Evolutionary conservation across 2,113 vertebrate genomes (phyloP), one percentile per base, ranked within the genome.

Genomic region (Balaeniceps rex): DNA sequence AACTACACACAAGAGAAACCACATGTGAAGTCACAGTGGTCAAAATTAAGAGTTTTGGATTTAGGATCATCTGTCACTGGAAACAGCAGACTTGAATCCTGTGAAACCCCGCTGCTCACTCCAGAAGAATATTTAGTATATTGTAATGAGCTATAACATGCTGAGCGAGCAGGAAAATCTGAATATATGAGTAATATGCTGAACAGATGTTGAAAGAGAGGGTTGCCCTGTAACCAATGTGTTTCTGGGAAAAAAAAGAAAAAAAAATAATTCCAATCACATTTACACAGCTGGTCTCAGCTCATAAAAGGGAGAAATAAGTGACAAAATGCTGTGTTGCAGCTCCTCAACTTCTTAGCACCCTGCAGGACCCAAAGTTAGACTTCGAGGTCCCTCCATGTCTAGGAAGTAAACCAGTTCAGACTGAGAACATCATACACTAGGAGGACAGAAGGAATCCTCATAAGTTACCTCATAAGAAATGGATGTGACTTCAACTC

Each of bases 111-210:
- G 6, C n/a, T 2, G 2, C n/a, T 89, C 26, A 52, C 31, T 89
- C 13, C 36, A 89, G 54, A 77, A 65, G 29, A 95, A 71, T 60
- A 64, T 89, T 93, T 84, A 79, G 9, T 72, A 52, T 46, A 69
- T 36, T 76, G 4, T 82, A 87, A 95, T 80, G 52, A 91, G 61
- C 21, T 89, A 52, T 82, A 96, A 87, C 40, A 78, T 94, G 87
- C 77, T 87, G 78, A 96, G 29, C 84, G 87, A 88, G n/a, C 69
- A 94, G 69, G 51, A 92, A 94, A 94, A 91, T 72, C 47, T 85
- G 87, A 89, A 72, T 87, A 61, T 71, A 87, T 87, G 72, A 92
- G 25, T 77, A 88, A 87, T 71, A 86, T 36, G 65, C 34, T 65
- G 65, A 94, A 82, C 81, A 96, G 91, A 94, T 89, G 92, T 64